Base-by-base conservation (phyloP, 1,140 invertebrate genomes). In the Penaeus indicus region DNA sequence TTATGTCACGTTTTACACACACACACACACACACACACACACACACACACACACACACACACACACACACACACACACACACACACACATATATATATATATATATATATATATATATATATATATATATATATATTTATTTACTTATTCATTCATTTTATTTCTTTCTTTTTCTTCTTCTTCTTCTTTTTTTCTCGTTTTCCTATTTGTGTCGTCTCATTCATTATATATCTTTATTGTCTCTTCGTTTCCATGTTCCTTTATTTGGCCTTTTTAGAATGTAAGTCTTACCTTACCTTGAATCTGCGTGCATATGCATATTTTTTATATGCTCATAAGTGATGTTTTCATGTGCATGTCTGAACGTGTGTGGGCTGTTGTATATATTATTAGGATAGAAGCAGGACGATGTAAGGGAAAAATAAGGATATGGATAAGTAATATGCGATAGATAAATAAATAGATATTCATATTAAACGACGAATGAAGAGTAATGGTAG, bases 21-120 rank as follows among this genome's bases (percentile, higher is more conserved):
- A 79, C 27, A 79, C 77, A 79, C 27, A 79, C 77, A 79, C 77
- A 79, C 77, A 79, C 22, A 61, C 47, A 81, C 47, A 81, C 79
- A 81, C 47, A 81, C 79, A 81, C 47, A 81, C 80, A 82, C 60
- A 82, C 80, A 63, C n/a, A 47, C 79, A 81, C 47, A 81, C 79
- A 81, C 22, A 81, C 79, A 81, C 47, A 81, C 47, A 81, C 47
- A 81, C 79, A 47, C 22, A n/a, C n/a, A n/a, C n/a, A n/a, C n/a
- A n/a, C n/a, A n/a, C n/a, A n/a, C n/a, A n/a, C n/a, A n/a, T n/a
- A 62, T 60, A 80, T 25, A 80, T 60, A 80, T 25, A 80, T 60
- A 80, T 25, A 80, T 60, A 80, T 25, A 80, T 60, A 80, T 25
- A 80, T 60, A 80, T 60, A 47, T 25, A 80, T 60, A 47, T 16